Evolutionary conservation across 2,888 invertebrate genomes (phyloP).

Genomic region (Nycteola revayana): DNA sequence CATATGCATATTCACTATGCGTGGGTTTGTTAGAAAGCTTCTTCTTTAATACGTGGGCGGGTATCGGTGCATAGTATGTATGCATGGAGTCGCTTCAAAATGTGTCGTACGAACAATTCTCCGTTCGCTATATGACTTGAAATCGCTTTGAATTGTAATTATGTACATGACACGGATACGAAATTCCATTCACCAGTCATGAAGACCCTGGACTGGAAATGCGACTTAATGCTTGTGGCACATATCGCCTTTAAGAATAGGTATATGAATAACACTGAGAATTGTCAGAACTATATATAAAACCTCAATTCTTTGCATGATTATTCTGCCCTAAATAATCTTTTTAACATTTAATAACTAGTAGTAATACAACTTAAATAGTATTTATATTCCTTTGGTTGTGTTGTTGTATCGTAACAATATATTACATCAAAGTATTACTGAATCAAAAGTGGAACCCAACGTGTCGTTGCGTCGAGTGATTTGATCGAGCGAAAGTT

Average conservation of each 20-base stretch:
- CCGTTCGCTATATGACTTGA: conserved; percentile 42
- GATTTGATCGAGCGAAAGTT: conserved; percentile 74
- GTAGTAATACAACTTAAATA: too few species aligned
- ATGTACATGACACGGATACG: conserved; percentile 50
- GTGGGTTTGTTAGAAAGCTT: conserved; percentile 23
- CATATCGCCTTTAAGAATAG: conserved; percentile 15
- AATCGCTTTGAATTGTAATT: conserved; percentile 55
- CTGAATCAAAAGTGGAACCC: conserved; percentile 73
- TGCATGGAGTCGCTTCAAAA: conserved; percentile 33
- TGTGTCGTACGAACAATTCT: conserved; percentile 39
- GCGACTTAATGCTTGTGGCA: conserved; percentile 17
- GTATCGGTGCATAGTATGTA: conserved; percentile 35
- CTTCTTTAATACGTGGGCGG: background rate
- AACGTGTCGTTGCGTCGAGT: conserved; percentile 52
- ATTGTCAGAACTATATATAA: too few species aligned
- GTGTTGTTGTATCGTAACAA: too few species aligned
- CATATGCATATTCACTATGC: conserved; percentile 19
- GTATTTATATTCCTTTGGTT: too few species aligned
- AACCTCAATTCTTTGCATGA: too few species aligned
- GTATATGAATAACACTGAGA: too few species aligned
- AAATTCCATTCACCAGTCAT: conserved; percentile 43
- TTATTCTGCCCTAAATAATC: too few species aligned
- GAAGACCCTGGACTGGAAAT: conserved; percentile 37
- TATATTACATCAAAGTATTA: conserved; percentile 17
- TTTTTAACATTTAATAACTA: too few species aligned